Conservation (phyloP, 2,797 vertebrate species). For the Amphiprion clarkii region DNA sequence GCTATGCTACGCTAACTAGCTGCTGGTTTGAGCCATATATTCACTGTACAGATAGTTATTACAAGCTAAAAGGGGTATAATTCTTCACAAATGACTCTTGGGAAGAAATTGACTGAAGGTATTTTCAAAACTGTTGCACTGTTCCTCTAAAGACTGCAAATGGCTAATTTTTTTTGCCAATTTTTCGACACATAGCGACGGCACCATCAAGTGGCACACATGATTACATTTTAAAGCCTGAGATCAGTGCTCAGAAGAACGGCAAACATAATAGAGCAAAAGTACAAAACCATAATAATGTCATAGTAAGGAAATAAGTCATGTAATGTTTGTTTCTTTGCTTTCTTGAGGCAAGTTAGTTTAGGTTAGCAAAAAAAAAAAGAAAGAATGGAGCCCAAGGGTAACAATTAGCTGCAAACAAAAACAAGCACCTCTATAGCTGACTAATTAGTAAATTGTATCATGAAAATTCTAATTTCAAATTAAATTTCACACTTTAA, state of each 20-base stretch:
- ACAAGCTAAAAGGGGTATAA: too few relatives aligned
- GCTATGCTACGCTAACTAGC: background rate
- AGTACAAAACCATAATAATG: background rate
- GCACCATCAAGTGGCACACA: too few relatives aligned
- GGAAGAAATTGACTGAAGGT: background rate
- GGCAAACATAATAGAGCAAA: background rate
- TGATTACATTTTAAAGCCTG: background rate
- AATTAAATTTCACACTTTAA: background rate
- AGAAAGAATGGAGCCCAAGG: background rate
- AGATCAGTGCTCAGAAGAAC: slow-evolving; percentile 1
- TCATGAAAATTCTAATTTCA: too few relatives aligned
- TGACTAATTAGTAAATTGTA: background rate
- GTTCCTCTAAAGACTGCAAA: background rate
- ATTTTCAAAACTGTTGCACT: background rate
- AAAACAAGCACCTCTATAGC: background rate
- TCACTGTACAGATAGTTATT: too few relatives aligned
- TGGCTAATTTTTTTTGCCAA: too few relatives aligned
- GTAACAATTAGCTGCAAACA: background rate
- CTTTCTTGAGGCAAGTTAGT: background rate
- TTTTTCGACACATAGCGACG: too few relatives aligned
- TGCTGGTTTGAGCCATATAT: background rate
- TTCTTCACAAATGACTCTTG: background rate
- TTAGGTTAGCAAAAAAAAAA: background rate
- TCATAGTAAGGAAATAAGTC: slow-evolving; percentile 6
- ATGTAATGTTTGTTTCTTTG: background rate